Percentiles rank a stretch among this genome's conserved stretches.
Conservation (phyloP, 2,797 vertebrate species). For the Apogon hyalosoma region DNA sequence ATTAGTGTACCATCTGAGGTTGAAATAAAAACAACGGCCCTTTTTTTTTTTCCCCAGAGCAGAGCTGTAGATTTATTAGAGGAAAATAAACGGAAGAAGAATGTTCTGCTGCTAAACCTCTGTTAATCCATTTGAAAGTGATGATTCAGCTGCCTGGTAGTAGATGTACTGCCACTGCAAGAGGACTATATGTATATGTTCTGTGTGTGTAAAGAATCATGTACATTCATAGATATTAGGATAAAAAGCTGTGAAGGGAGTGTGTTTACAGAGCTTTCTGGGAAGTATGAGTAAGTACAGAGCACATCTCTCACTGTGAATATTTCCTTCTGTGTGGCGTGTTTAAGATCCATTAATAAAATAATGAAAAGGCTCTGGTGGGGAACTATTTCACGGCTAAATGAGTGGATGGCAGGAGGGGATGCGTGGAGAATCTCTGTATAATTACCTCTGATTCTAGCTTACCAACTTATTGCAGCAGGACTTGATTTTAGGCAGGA, state of each 20-base stretch:
- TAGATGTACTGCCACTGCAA: background rate
- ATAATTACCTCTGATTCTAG: slow-evolving; percentile 48
- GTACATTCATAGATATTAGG: background rate
- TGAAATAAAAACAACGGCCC: slow-evolving; percentile 53
- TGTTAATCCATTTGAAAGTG: slow-evolving; percentile 10
- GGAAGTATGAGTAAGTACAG: slow-evolving; percentile 14
- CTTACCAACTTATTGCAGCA: slow-evolving; percentile 31
- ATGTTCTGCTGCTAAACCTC: slow-evolving; percentile 14
- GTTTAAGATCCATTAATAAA: slow-evolving; percentile 41
- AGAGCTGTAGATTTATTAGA: slow-evolving; percentile 46
- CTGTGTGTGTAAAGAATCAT: background rate
- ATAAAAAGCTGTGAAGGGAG: slow-evolving; percentile 1
- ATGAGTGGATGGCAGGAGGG: slow-evolving; percentile 5
- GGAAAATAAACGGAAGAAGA: slow-evolving; percentile 13
- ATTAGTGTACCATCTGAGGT: slow-evolving; percentile 53
- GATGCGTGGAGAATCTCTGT: slow-evolving; percentile 48
- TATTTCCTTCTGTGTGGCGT: slow-evolving; percentile 26
- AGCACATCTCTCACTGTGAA: slow-evolving; percentile 27
- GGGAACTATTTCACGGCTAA: slow-evolving; percentile 52
- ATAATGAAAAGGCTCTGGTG: slow-evolving; percentile 29
- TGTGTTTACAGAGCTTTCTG: background rate
- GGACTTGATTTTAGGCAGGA: slow-evolving; percentile 10
- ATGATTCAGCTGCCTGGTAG: slow-evolving; percentile 17
- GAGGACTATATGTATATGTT: background rate
- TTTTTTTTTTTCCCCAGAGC: slow-evolving; percentile 1